Base-by-base conservation (phyloP, 2,797 vertebrate genomes). In the Phalanger gymnotis region DNA sequence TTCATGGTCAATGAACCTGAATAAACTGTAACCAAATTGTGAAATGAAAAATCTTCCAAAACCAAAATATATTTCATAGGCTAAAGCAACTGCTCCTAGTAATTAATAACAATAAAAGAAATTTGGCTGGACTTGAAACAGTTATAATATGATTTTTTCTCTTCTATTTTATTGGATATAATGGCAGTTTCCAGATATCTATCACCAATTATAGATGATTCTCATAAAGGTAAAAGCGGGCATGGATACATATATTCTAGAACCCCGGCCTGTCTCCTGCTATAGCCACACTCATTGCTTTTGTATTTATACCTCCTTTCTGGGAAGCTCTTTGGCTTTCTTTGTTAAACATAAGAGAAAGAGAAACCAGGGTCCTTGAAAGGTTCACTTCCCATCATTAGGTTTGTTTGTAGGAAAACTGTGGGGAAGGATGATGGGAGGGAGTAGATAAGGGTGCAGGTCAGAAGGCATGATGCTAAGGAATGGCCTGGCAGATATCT, bases 401-500 rank as follows among this genome's bases (percentile, higher is more conserved):
- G 14, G 56, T 54, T 92, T 27, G 57, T 93, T 34, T 91, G 90
- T 66, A 90, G 90, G n/a, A 94, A 56, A 92, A 52, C 93, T n/a
- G 31, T 5, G 90, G n/a, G 90, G 94, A 96, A 73, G 56, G 12
- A 56, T 87, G 28, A 61, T 7, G 1, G 9, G 5, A 47, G n/a
- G 11, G 13, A 40, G 40, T 87, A 87, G 40, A 51, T 51, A 47
- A 51, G 40, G 73, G 73, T 87, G 40, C 73, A 87, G 40, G 73
- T 95, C 56, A 92, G 93, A 61, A 94, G 10, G 54, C 0, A 0
- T 0, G 56, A 28, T 93, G 47, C 16, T 92, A 52, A 97, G 96
- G 16, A 66, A 22, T 96, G 13, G 90, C 6, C 25, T 34, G 93
- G 0, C 58, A 90, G 7, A 95, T 95, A 93, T 89, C 34, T 94